Conservation (phyloP, 2,888 invertebrate genomes). For the Mongoloraphidia duomilia region DNA sequence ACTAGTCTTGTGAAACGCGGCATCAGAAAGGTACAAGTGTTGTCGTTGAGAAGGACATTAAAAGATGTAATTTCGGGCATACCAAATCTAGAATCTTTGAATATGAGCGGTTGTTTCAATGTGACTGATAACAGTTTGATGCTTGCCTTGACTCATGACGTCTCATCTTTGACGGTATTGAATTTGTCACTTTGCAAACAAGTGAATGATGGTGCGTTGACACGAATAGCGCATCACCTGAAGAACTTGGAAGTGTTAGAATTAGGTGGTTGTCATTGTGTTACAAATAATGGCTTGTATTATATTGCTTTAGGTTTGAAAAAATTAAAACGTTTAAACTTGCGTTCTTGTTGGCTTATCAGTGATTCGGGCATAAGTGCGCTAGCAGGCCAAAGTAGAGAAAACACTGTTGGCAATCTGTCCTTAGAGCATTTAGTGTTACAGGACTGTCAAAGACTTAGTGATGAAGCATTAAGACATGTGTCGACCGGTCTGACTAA, state of each 20-base stretch:
- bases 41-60: slow-evolving; percentile 68
- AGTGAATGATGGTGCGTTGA: slow-evolving; percentile 80
- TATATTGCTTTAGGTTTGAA: slow-evolving; percentile 79
- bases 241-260: slow-evolving; percentile 78
- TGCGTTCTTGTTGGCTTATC: slow-evolving; percentile 85
- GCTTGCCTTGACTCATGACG: slow-evolving; percentile 65
- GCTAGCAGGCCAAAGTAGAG: slow-evolving; percentile 58
- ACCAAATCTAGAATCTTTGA: slow-evolving; percentile 74
- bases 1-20: slow-evolving; percentile 75
- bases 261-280: slow-evolving; percentile 81
- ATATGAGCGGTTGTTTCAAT: slow-evolving; percentile 86
- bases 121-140: slow-evolving; percentile 75
- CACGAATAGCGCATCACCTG: slow-evolving; percentile 68
- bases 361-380: slow-evolving; percentile 84
- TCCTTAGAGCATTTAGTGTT: slow-evolving; percentile 72
- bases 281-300: slow-evolving; percentile 77
- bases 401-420: slow-evolving; percentile 50
- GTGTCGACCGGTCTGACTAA: slow-evolving; percentile 67
- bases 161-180: slow-evolving; percentile 62
- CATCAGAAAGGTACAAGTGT: slow-evolving; percentile 75
- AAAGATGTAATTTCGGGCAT: slow-evolving; percentile 76
- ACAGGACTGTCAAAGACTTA: slow-evolving; percentile 89
- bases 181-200: slow-evolving; percentile 89
- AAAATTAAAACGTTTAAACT: slow-evolving; percentile 68
- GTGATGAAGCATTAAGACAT: slow-evolving; percentile 80